Evolutionary conservation across 1,140 invertebrate species (phyloP).

Genomic region (Cherax destructor): DNA sequence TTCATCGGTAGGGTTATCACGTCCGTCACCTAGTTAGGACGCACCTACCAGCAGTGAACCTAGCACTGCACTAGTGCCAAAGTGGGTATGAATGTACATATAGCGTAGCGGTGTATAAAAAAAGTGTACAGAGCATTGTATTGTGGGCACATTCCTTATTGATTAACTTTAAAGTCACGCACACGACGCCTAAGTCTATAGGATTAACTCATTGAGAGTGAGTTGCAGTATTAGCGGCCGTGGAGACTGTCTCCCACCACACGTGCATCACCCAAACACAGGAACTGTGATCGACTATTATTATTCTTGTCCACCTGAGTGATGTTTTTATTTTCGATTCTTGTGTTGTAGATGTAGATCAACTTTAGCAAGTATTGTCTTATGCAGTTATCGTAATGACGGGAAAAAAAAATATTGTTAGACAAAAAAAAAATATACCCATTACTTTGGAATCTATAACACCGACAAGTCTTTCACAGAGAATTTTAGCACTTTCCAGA

Average conservation of each 20-base stretch:
- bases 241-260: background rate
- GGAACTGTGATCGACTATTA: background rate
- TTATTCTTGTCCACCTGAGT: background rate
- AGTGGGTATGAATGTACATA: slow-evolving; percentile 44
- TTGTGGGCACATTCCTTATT: slow-evolving; percentile 53
- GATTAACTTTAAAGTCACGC: slow-evolving; percentile 51
- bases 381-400: background rate
- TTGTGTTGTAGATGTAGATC: background rate
- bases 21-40: background rate
- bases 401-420: background rate
- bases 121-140: slow-evolving; percentile 50
- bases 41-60: slow-evolving; percentile 8
- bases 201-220: slow-evolving; percentile 41
- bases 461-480: slow-evolving; percentile 62
- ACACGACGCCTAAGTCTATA: slow-evolving; percentile 55
- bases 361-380: background rate
- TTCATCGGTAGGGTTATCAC: slow-evolving; percentile 3
- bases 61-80: slow-evolving; percentile 58
- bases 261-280: background rate
- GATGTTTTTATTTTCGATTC: background rate
- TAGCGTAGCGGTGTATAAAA: slow-evolving; percentile 44
- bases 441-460: slow-evolving; percentile 33
- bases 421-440: background rate
- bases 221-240: slow-evolving; percentile 34
- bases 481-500: background rate